These are phyloP conservation scores for Helicolenus hilgendorfi DNA, from an alignment of 2,797 vertebrate species.

Conservation along the genomic window DNA sequence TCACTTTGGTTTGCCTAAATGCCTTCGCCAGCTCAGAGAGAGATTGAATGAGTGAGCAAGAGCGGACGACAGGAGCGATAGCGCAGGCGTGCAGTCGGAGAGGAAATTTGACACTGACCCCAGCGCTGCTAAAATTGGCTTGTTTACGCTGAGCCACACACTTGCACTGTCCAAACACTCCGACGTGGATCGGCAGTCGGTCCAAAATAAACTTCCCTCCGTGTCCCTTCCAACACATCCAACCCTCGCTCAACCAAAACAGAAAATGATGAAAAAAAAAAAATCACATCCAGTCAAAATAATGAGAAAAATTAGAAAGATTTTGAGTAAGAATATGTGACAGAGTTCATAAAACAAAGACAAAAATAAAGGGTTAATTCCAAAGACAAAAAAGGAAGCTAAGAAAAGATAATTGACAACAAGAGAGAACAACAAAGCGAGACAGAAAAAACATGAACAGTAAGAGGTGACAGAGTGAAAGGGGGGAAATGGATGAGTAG, in stretches of 20 bases:
- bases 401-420: not conserved
- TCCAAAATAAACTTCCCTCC: conserved; percentile 46
- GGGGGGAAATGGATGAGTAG: conserved; percentile 51
- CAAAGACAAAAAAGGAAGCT: not conserved
- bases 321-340: not conserved
- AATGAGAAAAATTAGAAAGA: not conserved
- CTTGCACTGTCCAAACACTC: conserved; percentile 66
- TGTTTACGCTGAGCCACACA: conserved; percentile 58
- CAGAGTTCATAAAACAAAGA: not conserved
- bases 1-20: conserved; percentile 81
- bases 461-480: conserved; percentile 42
- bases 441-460: conserved; percentile 19
- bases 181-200: not conserved
- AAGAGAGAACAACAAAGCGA: conserved; percentile 24
- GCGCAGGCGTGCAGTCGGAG: conserved; percentile 36
- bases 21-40: conserved; percentile 58
- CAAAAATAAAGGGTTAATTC: not conserved
- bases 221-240: conserved; percentile 15
- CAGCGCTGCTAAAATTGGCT: conserved; percentile 76
- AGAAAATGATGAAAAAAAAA: not conserved
- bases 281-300: conserved; percentile 4
- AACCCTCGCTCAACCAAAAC: not conserved
- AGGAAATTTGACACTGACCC: conserved; percentile 75
- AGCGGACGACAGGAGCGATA: conserved; percentile 28
- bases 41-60: conserved; percentile 47